Evolutionary conservation across 1,140 invertebrate species (phyloP), one percentile per base, ranked within the genome.

Genomic region (Lordiphosa stackelbergi): DNA sequence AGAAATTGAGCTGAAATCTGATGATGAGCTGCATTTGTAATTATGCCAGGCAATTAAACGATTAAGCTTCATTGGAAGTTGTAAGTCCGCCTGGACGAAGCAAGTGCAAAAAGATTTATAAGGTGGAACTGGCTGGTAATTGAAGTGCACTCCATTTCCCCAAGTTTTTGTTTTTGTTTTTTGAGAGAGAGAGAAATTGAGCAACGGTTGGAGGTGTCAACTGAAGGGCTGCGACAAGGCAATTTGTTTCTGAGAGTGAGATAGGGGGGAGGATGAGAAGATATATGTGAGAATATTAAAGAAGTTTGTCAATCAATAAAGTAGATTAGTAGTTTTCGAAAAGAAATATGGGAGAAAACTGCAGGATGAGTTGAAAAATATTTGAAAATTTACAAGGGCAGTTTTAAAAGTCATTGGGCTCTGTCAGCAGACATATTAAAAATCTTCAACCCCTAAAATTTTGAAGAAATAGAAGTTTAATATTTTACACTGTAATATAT

Each of bases 11-110:
- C 75, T 79, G 72, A 75, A 83, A 83, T 81, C 77, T 83, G 75
- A 81, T 72, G 77, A 81, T 81, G 75, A 81, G 75, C 75, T 81
- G 75, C 75, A 81, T 83, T 81, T 72, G 77, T 83, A 81, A 81
- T 81, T 81, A 81, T 81, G 75, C 75, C 75, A 65, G 75, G 75
- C 75, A 83, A 81, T 81, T 83, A 81, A 81, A 75, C 75, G 77
- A 81, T 81, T 81, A 81, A 81, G 74, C 45, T 58, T 35, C 61
- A 63, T 40, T 63, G 59, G 61, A 5, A 19, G 13, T 16, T 42
- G 40, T 24, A 11, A 35, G 8, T 43, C 24, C 49, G 43, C 34
- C 40, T 11, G 48, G 57, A 35, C 40, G 58, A 47, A 66, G 51
- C 41, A 48, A 16, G 55, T 46, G 43, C 48, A 31, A 31, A 19